Evolutionary conservation across 2,888 invertebrate genomes (phyloP).

Genomic region (Monoplex corrugatus): DNA sequence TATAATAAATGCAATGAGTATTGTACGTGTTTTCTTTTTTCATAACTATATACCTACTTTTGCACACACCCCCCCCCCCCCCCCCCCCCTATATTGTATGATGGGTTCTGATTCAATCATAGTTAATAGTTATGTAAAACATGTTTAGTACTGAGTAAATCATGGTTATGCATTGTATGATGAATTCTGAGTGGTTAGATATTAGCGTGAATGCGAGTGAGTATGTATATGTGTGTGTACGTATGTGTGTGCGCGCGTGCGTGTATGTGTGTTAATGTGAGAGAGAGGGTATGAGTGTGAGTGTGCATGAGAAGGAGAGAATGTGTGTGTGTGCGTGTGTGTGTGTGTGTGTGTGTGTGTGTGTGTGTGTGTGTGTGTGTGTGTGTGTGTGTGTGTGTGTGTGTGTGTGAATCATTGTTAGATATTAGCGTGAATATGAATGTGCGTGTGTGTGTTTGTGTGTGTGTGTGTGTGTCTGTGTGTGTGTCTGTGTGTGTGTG

Average conservation of each 20-base stretch:
- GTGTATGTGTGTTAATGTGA: background rate
- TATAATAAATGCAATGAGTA: too few relatives aligned
- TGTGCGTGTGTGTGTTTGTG: slow-evolving; percentile 15
- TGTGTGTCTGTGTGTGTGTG: background rate
- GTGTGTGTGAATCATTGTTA: background rate
- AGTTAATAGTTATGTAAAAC: too few relatives aligned
- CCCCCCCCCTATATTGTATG: too few relatives aligned
- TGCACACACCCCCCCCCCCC: too few relatives aligned
- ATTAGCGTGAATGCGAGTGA: background rate
- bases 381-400: background rate
- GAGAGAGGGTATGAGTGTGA: background rate
- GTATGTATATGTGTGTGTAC: background rate
- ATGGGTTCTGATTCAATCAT: too few relatives aligned
- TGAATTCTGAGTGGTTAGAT: too few relatives aligned
- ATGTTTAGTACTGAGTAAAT: too few relatives aligned
- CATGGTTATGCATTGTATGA: too few relatives aligned
- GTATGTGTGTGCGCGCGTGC: background rate
- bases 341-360: slow-evolving; percentile 28
- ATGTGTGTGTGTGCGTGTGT: slow-evolving; percentile 1
- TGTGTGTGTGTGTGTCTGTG: slow-evolving; percentile 11
- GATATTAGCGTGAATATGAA: background rate
- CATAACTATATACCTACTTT: too few relatives aligned
- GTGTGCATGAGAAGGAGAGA: background rate
- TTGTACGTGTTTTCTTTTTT: too few relatives aligned
- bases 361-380: slow-evolving; percentile 9